A percentile compares a stretch with the other conserved stretches of the same genome.
phyloP scores from a whole-genome alignment of 2,113 vertebrate species.

The Istiophorus platypterus region DNA sequence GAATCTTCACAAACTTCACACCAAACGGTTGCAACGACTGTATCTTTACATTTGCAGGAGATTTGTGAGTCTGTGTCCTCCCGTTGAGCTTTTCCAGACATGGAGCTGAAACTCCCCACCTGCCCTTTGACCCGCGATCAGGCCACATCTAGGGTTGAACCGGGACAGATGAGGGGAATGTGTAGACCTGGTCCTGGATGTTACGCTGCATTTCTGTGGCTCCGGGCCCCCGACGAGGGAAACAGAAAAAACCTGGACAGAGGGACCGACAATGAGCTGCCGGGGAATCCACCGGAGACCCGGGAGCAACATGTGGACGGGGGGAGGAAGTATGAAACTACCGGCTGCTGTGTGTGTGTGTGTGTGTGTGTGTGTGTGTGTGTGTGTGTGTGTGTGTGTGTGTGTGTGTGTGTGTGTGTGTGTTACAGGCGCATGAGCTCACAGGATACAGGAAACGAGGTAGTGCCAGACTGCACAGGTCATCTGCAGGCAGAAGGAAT shows the following conservation, averaged over 20 bases:
- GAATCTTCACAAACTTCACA: too few species aligned
- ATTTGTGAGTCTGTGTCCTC: too few species aligned
- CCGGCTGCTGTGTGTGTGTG: slow-evolving; percentile 2
- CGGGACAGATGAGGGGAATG: background rate
- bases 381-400: slow-evolving; percentile 1
- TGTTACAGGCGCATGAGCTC: slow-evolving; percentile 23
- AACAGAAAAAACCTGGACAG: background rate
- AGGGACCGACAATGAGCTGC: background rate
- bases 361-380: slow-evolving; percentile 10
- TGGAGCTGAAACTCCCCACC: background rate
- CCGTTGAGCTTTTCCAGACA: too few species aligned
- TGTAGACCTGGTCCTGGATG: background rate
- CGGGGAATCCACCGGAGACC: slow-evolving; percentile 24
- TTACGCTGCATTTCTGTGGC: too few species aligned
- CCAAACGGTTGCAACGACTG: too few species aligned
- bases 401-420: slow-evolving; percentile 11
- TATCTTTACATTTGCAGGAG: too few species aligned
- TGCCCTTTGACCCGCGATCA: background rate
- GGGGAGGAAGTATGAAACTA: background rate
- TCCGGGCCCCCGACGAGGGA: background rate
- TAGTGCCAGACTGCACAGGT: slow-evolving; percentile 39
- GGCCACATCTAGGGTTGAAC: background rate
- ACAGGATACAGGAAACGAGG: slow-evolving; percentile 53
- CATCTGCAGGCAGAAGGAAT: slow-evolving; percentile 17
- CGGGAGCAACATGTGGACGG: slow-evolving; percentile 20